Base-by-base conservation (phyloP, 1,140 invertebrate genomes). In the Sinonovacula constricta region DNA sequence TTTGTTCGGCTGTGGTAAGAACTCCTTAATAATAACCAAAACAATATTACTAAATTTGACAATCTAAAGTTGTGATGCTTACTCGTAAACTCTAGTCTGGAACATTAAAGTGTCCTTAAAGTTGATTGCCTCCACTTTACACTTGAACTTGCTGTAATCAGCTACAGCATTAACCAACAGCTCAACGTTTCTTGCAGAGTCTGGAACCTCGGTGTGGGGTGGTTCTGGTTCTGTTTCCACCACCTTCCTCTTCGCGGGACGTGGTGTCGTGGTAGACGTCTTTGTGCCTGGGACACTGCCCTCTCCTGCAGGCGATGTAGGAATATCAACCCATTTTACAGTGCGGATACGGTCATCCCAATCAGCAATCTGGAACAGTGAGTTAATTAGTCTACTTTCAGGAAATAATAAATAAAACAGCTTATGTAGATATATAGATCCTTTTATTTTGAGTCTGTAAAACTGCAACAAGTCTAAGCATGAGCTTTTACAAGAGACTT, bases 41-140 rank as follows among this genome's bases (percentile, higher is more conserved):
- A n/a, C n/a, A n/a, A n/a, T n/a, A n/a, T n/a, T n/a, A n/a, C n/a
- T n/a, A n/a, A n/a, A n/a, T n/a, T n/a, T n/a, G n/a, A n/a, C n/a
- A n/a, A n/a, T n/a, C n/a, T n/a, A 57, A 10, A 26, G 24, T 26
- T 26, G 12, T 14, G 24, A 22, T 24, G 85, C 88, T 88, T 84
- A 91, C 90, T 90, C 85, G 81, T 86, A 91, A 2, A 91, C 79
- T 80, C 90, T 83, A 0, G 87, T 90, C 83, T 91, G 89, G 81
- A 91, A 91, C 86, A 91, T 90, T 12, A 90, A 85, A 0, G 91
- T 91, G 68, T 91, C 89, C 65, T 87, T 87, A 80, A 90, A 91
- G 68, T 86, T 72, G 22, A 91, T 84, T 7, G 72, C 71, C 22
- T 87, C 85, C 0, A 83, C 77, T 34, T 89, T 87, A 72, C 88